phyloP scores from a whole-genome alignment of 2,113 vertebrate species.

The Coregonus clupeaformis region DNA sequence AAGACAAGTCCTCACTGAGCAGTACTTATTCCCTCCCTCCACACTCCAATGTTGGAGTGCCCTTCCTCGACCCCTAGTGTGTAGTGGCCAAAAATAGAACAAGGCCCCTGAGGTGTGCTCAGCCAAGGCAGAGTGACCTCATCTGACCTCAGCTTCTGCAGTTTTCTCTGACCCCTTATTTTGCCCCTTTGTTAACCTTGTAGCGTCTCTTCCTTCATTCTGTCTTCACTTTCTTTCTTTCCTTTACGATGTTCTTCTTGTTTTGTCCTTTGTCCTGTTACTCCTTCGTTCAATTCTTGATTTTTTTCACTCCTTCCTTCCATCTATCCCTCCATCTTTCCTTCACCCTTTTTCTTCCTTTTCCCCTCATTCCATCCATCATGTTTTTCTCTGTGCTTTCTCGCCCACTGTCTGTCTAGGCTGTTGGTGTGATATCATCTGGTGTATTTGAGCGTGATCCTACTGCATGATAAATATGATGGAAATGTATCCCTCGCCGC shows the following conservation, averaged over 20 bases:
- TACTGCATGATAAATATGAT: background rate
- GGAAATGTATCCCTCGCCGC: background rate
- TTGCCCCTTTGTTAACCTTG: background rate
- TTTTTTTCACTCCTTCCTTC: background rate
- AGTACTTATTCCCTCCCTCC: background rate
- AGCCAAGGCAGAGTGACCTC: no score
- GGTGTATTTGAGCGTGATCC: background rate
- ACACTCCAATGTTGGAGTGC: background rate
- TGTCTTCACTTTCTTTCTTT: background rate
- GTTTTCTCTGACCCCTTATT: no score
- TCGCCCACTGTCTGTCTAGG: background rate
- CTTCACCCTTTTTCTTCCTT: background rate
- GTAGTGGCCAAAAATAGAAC: no score
- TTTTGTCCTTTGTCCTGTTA: background rate
- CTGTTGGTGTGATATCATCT: background rate
- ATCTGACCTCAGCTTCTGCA: no score
- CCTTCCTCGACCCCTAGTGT: background rate
- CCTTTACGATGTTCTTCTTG: background rate
- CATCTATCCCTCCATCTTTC: background rate
- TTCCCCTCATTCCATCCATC: background rate
- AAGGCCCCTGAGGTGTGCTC: no score
- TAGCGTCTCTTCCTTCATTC: background rate
- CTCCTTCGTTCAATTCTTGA: no score
- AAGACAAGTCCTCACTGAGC: background rate
- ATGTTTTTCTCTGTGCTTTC: constrained; percentile 1